These are phyloP conservation scores for Gnathonemus longibarbis DNA, from an alignment of 2,113 vertebrate genomes.

Conservation along the genomic window DNA sequence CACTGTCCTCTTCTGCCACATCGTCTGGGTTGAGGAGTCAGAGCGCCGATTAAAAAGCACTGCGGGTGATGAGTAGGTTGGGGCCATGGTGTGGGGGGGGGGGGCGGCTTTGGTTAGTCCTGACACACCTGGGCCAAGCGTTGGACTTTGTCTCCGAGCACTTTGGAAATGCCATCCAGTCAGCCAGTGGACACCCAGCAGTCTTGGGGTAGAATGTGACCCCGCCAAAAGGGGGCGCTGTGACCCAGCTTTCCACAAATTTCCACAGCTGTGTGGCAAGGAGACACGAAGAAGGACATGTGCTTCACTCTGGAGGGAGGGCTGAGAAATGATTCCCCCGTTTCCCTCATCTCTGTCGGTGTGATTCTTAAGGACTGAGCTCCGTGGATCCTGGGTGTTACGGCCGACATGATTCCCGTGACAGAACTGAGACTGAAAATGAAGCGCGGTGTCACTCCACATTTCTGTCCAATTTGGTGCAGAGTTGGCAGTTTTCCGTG, in stretches of 20 bases:
- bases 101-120: background rate
- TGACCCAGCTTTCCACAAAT: background rate
- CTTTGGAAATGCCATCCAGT: background rate
- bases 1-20: background rate
- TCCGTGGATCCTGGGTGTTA: background rate
- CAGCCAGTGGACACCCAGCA: background rate
- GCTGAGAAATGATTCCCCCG: background rate
- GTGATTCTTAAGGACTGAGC: background rate
- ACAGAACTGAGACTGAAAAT: background rate
- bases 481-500: background rate
- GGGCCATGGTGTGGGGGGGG: background rate
- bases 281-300: background rate
- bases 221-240: background rate
- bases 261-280: background rate
- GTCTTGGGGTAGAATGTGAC: background rate
- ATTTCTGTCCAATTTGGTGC: background rate
- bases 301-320: background rate
- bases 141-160: background rate
- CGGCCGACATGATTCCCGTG: background rate
- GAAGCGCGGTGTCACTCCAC: background rate
- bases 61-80: background rate
- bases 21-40: background rate
- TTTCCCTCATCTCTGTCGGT: background rate
- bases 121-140: background rate
- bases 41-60: background rate